These are phyloP conservation scores for Sisyra nigra DNA, from an alignment of 2,888 invertebrate species.

Conservation along the genomic window DNA sequence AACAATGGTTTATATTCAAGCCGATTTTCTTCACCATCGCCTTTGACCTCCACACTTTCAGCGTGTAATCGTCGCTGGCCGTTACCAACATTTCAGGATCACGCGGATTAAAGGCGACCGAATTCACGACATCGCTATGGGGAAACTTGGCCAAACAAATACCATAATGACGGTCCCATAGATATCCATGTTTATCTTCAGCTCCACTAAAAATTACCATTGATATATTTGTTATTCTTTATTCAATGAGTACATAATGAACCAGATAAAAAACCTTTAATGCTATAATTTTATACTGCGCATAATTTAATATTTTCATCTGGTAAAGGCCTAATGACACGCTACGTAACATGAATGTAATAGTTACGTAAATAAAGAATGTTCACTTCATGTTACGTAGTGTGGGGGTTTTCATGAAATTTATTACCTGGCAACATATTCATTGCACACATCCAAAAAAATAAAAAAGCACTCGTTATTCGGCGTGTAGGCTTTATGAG, in stretches of 20 bases:
- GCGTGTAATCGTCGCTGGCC: slow-evolving; percentile 63
- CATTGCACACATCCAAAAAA: slow-evolving; percentile 65
- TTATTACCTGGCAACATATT: slow-evolving; percentile 63
- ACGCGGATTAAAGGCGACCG: slow-evolving; percentile 68
- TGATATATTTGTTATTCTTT: slow-evolving; percentile 2
- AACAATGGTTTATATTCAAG: slow-evolving; percentile 25
- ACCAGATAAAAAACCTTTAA: too few relatives aligned
- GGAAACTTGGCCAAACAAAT: slow-evolving; percentile 57
- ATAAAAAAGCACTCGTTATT: slow-evolving; percentile 78
- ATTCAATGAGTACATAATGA: too few relatives aligned
- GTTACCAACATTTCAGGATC: slow-evolving; percentile 70
- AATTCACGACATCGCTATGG: slow-evolving; percentile 67
- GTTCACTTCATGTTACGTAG: too few relatives aligned
- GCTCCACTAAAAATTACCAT: slow-evolving; percentile 45
- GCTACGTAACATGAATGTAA: too few relatives aligned
- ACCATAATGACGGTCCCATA: slow-evolving; percentile 77
- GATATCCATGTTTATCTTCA: slow-evolving; percentile 65
- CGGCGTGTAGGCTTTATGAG: slow-evolving; percentile 69
- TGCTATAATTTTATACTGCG: too few relatives aligned
- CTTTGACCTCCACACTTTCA: slow-evolving; percentile 43
- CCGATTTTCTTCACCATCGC: slow-evolving; percentile 29
- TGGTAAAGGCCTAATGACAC: too few relatives aligned
- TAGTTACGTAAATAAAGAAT: too few relatives aligned
- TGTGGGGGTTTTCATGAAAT: neutral
- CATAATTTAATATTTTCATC: too few relatives aligned